phyloP scores from a whole-genome alignment of 2,797 vertebrate genomes.

The Alouatta caraya region DNA sequence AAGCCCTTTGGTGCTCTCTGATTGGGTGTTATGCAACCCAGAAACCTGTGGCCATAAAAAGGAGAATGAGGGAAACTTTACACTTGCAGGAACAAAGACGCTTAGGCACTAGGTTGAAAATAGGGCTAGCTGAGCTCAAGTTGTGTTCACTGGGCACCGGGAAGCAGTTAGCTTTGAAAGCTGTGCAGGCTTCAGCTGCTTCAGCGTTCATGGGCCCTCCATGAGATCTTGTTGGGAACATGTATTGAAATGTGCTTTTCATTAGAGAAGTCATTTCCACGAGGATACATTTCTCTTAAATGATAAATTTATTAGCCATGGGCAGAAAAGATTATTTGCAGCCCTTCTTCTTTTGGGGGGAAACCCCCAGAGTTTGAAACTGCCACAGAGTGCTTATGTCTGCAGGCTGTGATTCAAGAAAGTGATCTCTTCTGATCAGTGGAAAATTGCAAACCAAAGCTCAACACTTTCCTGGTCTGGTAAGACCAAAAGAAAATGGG shows the following conservation, averaged over 20 bases:
- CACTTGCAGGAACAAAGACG: conserved; percentile 83
- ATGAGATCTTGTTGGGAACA: conserved; percentile 75
- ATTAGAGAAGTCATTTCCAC: conserved; percentile 80
- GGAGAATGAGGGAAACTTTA: conserved; percentile 77
- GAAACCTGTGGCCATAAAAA: conserved; percentile 84
- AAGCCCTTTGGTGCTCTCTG: conserved; percentile 81
- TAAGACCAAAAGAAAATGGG: conserved; percentile 1
- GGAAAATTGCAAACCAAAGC: conserved; percentile 14
- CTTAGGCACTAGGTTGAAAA: conserved; percentile 68
- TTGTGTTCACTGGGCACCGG: conserved; percentile 84
- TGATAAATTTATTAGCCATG: conserved; percentile 72
- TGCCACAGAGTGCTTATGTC: not conserved
- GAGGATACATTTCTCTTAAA: conserved; percentile 76
- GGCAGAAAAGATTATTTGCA: conserved; percentile 65
- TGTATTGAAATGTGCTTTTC: conserved; percentile 81
- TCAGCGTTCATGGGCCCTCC: conserved; percentile 76
- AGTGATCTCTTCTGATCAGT: not conserved
- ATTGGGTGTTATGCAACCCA: conserved; percentile 81
- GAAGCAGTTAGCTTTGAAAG: conserved; percentile 85
- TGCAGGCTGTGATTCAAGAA: not conserved
- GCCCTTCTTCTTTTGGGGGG: not conserved
- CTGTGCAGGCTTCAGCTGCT: conserved; percentile 77
- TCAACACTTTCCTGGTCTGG: not conserved
- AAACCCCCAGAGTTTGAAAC: not conserved
- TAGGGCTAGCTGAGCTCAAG: conserved; percentile 43